Evolutionary conservation across 2,113 vertebrate genomes (phyloP), one percentile per base, ranked within the genome.

Genomic region (Dolichotis patagonum): DNA sequence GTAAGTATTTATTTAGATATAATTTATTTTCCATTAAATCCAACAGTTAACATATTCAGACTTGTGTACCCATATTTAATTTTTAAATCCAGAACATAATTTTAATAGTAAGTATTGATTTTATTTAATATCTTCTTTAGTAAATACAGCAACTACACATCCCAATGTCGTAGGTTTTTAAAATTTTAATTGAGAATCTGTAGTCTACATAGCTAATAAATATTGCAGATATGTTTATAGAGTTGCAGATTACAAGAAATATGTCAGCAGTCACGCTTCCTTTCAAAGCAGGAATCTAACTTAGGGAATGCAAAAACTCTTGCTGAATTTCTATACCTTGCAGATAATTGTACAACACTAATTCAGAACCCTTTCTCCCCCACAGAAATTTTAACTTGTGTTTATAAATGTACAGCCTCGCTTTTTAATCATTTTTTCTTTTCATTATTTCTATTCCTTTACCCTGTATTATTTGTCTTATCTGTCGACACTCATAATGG

Each of bases 121-220:
- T 54, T 56, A 86, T 71, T 71, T 92, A 83, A 63, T 30, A 88
- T 56, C 46, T 52, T 83, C 7, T 71, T 95, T 49, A 95, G 60
- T 60, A 89, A 91, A 95, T 63, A 63, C 1, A 52, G 19, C 65
- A 73, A 58, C 41, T 80, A 5, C 22, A 49, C 19, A 69, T 77
- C 63, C 14, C n/a, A 46, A 63, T 0, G 35, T 3, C 73, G 8
- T 24, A 9, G 30, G 13, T 22, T 82, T 52, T 71, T 32, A n/a
- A 17, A 62, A 71, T 80, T 75, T 90, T 35, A 35, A 0, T 54
- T 85, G 35, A 62, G 67, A 71, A 56, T 90, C 32, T 65, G 12
- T 20, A 62, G 14, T 5, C 17, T 52, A 77, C 12, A 82, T 5
- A 19, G 1, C 80, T 80, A 67, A 75, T 56, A 17, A 73, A 75